phyloP scores from a whole-genome alignment of 64 coral and sea anemone species.

The Pocillopora damicornis region DNA sequence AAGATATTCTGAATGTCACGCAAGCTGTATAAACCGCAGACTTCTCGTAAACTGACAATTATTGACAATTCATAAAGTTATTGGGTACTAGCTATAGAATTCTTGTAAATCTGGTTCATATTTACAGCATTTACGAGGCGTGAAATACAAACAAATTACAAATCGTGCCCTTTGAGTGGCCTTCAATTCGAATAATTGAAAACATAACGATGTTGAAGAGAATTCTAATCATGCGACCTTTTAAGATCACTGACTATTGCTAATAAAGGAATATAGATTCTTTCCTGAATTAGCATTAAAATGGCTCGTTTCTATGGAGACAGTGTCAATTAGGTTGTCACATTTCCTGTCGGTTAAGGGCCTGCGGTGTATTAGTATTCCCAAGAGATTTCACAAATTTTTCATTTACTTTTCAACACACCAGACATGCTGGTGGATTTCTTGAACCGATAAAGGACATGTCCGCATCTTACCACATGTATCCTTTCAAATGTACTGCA shows the following conservation, averaged over 20 bases:
- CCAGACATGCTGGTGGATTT: constrained; percentile 14
- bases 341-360: constrained; percentile 58
- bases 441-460: constrained; percentile 51
- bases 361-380: constrained; percentile 39
- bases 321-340: constrained; percentile 84
- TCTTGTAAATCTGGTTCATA: not conserved
- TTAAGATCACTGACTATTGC: not conserved
- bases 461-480: not conserved
- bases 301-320: constrained; percentile 82
- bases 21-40: not conserved
- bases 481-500: constrained; percentile 20
- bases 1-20: constrained; percentile 16
- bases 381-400: constrained; percentile 65
- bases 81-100: not conserved
- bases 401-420: constrained; percentile 4
- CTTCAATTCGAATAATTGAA: not conserved
- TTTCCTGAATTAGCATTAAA: constrained; percentile 91
- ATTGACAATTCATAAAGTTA: constrained; percentile 35
- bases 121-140: not conserved
- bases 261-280: constrained; percentile 4
- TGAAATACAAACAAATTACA: not conserved
- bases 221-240: constrained; percentile 20
- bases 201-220: constrained; percentile 10
- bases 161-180: too few relatives aligned
- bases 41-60: constrained; percentile 9